Conservation (phyloP, 2,888 invertebrate genomes). For the Diabrotica balteata region DNA sequence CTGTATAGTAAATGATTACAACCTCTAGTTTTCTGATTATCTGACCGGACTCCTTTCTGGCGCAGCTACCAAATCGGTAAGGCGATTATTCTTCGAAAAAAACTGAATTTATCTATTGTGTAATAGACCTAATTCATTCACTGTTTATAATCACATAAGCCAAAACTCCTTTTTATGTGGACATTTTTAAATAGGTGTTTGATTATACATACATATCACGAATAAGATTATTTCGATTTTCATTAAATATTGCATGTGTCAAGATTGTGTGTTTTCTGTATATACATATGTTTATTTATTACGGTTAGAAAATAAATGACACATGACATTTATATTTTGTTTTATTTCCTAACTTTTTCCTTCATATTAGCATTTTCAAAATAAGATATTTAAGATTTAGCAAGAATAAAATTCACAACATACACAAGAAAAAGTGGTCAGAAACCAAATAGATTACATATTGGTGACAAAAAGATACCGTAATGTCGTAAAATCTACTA, state of each 20-base stretch:
- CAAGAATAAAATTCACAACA: too few relatives aligned
- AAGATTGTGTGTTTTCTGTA: constrained; percentile 51
- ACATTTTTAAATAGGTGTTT: constrained; percentile 57
- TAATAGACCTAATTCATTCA: constrained; percentile 37
- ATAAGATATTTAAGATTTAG: too few relatives aligned
- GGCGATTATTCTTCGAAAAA: background rate
- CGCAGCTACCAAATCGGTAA: constrained; percentile 5
- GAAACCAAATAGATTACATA: too few relatives aligned
- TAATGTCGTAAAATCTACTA: too few relatives aligned
- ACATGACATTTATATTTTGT: constrained; percentile 36
- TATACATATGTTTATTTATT: constrained; percentile 53
- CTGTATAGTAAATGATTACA: too few relatives aligned
- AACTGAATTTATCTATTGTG: constrained; percentile 34
- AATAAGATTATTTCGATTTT: constrained; percentile 52
- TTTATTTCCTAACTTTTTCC: background rate
- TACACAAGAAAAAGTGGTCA: too few relatives aligned
- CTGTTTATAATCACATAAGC: constrained; percentile 44
- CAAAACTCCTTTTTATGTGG: constrained; percentile 50
- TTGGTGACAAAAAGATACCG: too few relatives aligned
- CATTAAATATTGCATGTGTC: constrained; percentile 49
- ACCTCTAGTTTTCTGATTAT: too few relatives aligned
- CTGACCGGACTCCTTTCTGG: background rate
- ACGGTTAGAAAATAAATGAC: constrained; percentile 51
- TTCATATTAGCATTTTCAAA: too few relatives aligned
- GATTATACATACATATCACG: constrained; percentile 56